A percentile compares a stretch with the other conserved stretches of the same genome.
phyloP scores from a whole-genome alignment of 2,888 invertebrate genomes.

The Gasteruption jaculator region DNA sequence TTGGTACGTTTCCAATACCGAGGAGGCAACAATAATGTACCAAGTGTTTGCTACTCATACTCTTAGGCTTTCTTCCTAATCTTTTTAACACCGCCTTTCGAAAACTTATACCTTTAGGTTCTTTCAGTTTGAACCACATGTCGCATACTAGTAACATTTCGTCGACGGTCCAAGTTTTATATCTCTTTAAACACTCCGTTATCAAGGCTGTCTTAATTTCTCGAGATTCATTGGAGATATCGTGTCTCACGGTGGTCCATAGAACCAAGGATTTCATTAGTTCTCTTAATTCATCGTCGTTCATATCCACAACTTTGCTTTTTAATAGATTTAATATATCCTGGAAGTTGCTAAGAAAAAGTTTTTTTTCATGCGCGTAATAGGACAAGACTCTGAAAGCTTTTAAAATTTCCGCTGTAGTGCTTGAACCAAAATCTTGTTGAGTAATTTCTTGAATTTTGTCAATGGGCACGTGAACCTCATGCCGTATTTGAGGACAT shows the following conservation, averaged over 20 bases:
- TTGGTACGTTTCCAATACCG: slow-evolving; percentile 58
- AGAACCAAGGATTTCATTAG: slow-evolving; percentile 55
- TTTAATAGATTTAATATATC: slow-evolving; percentile 48
- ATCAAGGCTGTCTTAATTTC: slow-evolving; percentile 68
- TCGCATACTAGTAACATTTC: slow-evolving; percentile 60
- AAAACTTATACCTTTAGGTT: neutral
- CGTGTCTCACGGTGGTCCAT: slow-evolving; percentile 56
- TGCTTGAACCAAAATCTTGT: slow-evolving; percentile 29
- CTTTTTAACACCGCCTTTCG: slow-evolving; percentile 43
- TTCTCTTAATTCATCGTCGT: slow-evolving; percentile 57
- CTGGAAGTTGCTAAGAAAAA: slow-evolving; percentile 51
- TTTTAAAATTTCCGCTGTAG: slow-evolving; percentile 42
- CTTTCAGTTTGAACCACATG: slow-evolving; percentile 55
- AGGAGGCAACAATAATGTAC: slow-evolving; percentile 67
- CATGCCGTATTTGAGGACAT: slow-evolving; percentile 1
- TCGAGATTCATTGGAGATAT: slow-evolving; percentile 59
- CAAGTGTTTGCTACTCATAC: slow-evolving; percentile 60
- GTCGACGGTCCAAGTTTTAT: slow-evolving; percentile 55
- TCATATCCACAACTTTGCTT: slow-evolving; percentile 51
- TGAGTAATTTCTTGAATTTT: slow-evolving; percentile 36
- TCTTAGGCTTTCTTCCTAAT: slow-evolving; percentile 57
- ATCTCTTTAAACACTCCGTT: slow-evolving; percentile 57
- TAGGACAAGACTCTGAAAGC: slow-evolving; percentile 46
- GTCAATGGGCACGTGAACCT: slow-evolving; percentile 24
- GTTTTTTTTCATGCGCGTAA: slow-evolving; percentile 48